A percentile compares a stretch with the other conserved stretches of the same genome.
Evolutionary conservation across 2,888 invertebrate species (phyloP).

Genomic region (Zhuqinia jingwanae): DNA sequence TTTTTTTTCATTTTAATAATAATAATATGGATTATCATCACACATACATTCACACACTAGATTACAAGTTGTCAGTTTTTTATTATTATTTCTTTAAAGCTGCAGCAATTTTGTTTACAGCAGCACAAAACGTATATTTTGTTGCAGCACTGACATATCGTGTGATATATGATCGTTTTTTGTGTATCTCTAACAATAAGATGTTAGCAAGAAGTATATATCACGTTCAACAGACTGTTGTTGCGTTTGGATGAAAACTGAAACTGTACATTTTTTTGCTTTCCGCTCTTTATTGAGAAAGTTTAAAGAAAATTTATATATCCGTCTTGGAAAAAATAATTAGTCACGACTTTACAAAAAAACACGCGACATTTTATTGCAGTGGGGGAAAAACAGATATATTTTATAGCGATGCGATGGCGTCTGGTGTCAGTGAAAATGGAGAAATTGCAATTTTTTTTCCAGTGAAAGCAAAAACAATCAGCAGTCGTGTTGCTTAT

Average conservation of each 20-base stretch:
- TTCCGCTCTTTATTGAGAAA: background rate
- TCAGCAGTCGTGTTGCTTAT: background rate
- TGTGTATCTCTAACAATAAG: no score
- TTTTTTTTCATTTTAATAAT: no score
- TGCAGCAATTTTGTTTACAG: no score
- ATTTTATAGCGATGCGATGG: background rate
- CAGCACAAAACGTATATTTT: no score
- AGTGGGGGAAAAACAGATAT: background rate
- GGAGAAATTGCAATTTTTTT: background rate
- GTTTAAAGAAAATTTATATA: background rate
- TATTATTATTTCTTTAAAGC: no score
- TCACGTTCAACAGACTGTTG: background rate
- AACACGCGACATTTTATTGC: background rate
- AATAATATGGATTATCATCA: no score
- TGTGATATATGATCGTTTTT: no score
- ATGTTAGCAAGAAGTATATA: no score
- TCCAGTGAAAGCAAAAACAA: background rate
- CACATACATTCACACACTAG: no score
- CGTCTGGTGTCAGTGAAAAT: background rate
- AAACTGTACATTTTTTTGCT: background rate
- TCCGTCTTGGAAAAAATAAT: background rate
- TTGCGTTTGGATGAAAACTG: background rate
- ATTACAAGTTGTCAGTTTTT: no score
- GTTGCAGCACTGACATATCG: no score
- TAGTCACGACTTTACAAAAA: slow-evolving; percentile 1